These are phyloP conservation scores for Julus scanicus DNA, from an alignment of 2,888 invertebrate genomes.

Conservation along the genomic window DNA sequence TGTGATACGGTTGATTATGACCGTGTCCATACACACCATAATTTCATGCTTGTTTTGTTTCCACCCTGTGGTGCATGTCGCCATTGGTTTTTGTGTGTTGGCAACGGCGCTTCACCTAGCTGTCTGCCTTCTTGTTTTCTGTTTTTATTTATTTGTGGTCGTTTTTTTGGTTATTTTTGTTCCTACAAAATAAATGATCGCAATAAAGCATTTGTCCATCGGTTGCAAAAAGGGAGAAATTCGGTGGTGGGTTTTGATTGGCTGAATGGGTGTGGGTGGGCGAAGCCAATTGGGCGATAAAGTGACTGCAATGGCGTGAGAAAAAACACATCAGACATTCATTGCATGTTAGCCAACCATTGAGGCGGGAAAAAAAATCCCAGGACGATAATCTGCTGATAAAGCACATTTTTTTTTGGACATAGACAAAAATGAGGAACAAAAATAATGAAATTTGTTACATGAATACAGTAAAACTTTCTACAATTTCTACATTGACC, in stretches of 20 bases:
- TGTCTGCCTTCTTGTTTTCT: no score
- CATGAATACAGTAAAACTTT: no score
- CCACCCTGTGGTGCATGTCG: not conserved
- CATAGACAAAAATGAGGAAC: no score
- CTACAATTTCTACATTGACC: no score
- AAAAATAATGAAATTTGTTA: no score
- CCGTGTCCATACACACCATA: constrained; percentile 2
- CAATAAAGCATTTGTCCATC: constrained; percentile 18
- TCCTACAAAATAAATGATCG: not conserved
- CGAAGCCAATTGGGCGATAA: constrained; percentile 42
- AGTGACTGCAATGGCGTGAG: constrained; percentile 37
- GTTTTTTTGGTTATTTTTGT: not conserved
- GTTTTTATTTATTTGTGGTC: no score
- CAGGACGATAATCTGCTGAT: not conserved
- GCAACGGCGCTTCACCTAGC: constrained; percentile 10
- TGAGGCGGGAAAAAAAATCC: not conserved
- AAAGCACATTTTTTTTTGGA: constrained; percentile 22
- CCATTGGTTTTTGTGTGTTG: no score
- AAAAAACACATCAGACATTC: constrained; percentile 42
- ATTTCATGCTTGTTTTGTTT: not conserved
- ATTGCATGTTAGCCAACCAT: constrained; percentile 36
- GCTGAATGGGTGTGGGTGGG: constrained; percentile 23
- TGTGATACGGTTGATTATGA: not conserved
- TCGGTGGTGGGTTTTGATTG: not conserved
- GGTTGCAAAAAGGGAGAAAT: not conserved